Evolutionary conservation across 1,140 invertebrate genomes (phyloP).

Genomic region (Monochamus saltuarius): DNA sequence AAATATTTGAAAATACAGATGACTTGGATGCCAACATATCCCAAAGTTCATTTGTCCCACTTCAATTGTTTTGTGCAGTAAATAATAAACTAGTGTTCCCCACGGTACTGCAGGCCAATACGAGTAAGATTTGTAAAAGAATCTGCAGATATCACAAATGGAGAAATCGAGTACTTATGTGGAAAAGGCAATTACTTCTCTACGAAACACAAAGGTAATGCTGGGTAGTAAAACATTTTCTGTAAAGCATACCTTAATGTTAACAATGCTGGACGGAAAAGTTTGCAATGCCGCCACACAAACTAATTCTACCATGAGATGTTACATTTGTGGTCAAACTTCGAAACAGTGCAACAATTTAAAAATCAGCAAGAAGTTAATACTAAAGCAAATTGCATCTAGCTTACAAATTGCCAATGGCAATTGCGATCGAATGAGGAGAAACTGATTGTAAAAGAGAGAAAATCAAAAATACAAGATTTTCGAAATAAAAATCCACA

Average conservation of each 20-base stretch:
- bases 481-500: constrained; percentile 4
- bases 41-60: constrained; percentile 43
- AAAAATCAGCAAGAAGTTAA: constrained; percentile 26
- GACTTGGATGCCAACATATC: constrained; percentile 42
- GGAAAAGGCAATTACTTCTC: constrained; percentile 12
- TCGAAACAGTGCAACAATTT: constrained; percentile 48
- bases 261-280: constrained; percentile 52
- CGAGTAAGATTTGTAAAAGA: constrained; percentile 42
- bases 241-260: constrained; percentile 38
- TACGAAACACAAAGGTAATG: background rate
- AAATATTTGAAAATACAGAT: constrained; percentile 40
- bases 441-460: background rate
- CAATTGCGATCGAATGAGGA: constrained; percentile 24
- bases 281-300: constrained; percentile 49
- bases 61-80: constrained; percentile 38
- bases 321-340: constrained; percentile 47
- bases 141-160: constrained; percentile 36
- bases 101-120: constrained; percentile 44
- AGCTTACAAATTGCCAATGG: constrained; percentile 44
- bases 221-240: constrained; percentile 7
- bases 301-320: constrained; percentile 44
- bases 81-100: constrained; percentile 37
- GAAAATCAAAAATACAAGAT: background rate
- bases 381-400: constrained; percentile 39
- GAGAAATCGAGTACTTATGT: constrained; percentile 37